A percentile compares a stretch with the other conserved stretches of the same genome.
Conservation (phyloP, 2,113 vertebrate genomes). For the Vanacampus margaritifer region DNA sequence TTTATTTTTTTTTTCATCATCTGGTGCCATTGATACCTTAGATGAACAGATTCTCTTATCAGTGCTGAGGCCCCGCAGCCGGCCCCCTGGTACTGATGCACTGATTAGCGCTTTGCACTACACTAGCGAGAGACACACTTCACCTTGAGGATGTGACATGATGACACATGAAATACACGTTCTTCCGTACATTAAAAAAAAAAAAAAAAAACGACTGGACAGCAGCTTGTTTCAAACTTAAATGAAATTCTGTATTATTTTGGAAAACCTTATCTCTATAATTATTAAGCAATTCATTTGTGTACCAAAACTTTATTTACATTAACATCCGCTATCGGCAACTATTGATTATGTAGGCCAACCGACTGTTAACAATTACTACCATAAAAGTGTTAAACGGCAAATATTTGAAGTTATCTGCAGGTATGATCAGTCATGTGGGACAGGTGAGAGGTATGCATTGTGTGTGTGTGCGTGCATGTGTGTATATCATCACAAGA, state of each 20-base stretch:
- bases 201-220: too few species aligned
- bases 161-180: neutral
- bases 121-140: neutral
- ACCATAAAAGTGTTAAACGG: neutral
- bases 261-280: too few species aligned
- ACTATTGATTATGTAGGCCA: neutral
- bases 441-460: neutral
- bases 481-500: slow-evolving; percentile 13
- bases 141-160: neutral
- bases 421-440: slow-evolving; percentile 5
- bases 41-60: slow-evolving; percentile 67
- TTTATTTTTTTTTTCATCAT: slow-evolving; percentile 21
- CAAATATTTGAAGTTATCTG: neutral
- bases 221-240: too few species aligned
- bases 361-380: neutral
- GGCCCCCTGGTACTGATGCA: slow-evolving; percentile 42
- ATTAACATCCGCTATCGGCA: neutral
- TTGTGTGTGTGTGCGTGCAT: neutral
- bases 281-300: too few species aligned
- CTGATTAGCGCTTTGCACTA: slow-evolving; percentile 37
- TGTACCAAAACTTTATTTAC: too few species aligned
- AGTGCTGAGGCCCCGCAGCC: slow-evolving; percentile 40
- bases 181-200: too few species aligned
- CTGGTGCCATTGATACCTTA: slow-evolving; percentile 37
- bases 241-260: too few species aligned